Base-by-base conservation (phyloP, 1,140 invertebrate species). In the Tetramorium simillimum region DNA sequence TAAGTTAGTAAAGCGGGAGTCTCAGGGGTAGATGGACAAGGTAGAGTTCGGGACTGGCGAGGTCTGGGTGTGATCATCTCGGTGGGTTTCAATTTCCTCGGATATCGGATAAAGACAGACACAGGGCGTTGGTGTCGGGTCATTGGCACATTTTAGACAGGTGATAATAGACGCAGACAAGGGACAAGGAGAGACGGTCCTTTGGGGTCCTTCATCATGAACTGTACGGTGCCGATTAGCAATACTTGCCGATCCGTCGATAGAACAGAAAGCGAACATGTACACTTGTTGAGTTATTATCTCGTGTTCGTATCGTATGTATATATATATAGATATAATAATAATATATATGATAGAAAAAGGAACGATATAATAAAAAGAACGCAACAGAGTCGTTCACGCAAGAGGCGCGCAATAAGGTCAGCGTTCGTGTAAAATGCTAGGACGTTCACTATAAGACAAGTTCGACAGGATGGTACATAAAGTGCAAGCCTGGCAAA, bases 161-260 rank as follows among this genome's bases (percentile, higher is more conserved):
- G 93, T 94, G 95, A 95, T 94, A 94, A 94, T 93, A 96, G 96
- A 96, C 96, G 95, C 95, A 96, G 96, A 96, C 96, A 96, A 96
- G 93, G 93, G 93, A 95, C 93, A 95, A 92, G 94, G 93, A 93
- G 91, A 93, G 94, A 92, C 91, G 93, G 93, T 93, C 92, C 80
- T 93, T 90, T 76, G 89, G 92, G 93, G 91, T 90, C 51, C 43
- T 82, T 91, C 62, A 63, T 86, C 37, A 65, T 80, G 60, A 91
- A 86, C 84, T 84, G 69, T 90, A 86, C 85, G 87, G 73, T 92
- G 49, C 67, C 90, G 88, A 91, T 89, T 78, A 80, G 78, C 85
- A 69, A 85, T 92, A 85, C 70, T 88, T 88, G 75, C 89, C 85
- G 85, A 89, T 91, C 75, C 86, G 88, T 91, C 89, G 89, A 89